phyloP scores from a whole-genome alignment of 2,113 vertebrate species.

The Ochotona princeps region DNA sequence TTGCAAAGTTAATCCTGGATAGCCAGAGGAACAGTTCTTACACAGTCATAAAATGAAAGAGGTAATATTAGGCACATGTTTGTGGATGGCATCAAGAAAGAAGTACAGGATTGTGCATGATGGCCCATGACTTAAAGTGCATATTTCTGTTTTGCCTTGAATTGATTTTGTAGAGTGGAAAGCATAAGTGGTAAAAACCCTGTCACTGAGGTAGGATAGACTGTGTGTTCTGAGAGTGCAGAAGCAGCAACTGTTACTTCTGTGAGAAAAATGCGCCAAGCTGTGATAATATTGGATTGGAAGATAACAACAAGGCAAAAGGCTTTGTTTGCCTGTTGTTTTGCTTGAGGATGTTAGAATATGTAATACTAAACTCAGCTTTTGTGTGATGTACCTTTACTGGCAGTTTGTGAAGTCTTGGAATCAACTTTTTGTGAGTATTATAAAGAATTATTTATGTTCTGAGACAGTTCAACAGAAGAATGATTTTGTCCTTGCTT shows the following conservation, averaged over 20 bases:
- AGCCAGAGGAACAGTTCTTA: background rate
- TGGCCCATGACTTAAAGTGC: background rate
- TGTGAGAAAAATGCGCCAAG: background rate
- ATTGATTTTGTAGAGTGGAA: background rate
- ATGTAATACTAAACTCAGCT: constrained; percentile 30
- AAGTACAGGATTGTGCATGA: background rate
- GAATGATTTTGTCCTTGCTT: constrained; percentile 25
- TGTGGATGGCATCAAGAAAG: background rate
- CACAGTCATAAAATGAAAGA: background rate
- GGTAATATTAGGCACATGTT: background rate
- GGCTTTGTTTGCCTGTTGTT: background rate
- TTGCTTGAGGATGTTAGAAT: background rate
- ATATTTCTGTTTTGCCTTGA: background rate
- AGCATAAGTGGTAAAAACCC: too few species aligned
- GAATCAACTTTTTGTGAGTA: constrained; percentile 20
- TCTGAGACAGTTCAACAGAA: constrained; percentile 44
- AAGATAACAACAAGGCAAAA: background rate
- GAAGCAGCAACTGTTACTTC: background rate
- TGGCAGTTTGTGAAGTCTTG: background rate
- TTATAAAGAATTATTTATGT: constrained; percentile 57
- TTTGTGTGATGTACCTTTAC: background rate
- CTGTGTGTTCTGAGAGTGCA: background rate
- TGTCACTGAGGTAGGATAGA: too few species aligned
- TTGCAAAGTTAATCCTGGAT: background rate
- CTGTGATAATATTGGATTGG: background rate